Evolutionary conservation across 2,888 invertebrate genomes (phyloP).

Genomic region (Ommatoiulus sabulosus): DNA sequence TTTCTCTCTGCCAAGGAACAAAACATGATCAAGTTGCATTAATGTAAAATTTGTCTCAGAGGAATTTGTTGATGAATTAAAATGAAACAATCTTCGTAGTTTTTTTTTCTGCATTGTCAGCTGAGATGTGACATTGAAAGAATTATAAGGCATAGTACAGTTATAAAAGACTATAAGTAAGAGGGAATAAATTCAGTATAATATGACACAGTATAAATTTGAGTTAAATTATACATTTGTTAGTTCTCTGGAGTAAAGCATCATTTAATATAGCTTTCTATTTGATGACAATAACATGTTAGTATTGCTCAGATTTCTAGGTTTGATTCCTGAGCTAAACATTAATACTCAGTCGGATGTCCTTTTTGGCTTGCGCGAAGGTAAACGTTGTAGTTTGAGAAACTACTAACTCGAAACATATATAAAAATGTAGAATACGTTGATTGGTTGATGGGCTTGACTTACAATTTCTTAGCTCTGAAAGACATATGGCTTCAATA

Average conservation of each 20-base stretch:
- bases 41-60: slow-evolving; percentile 50
- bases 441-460: not conserved
- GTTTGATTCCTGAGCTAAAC: no score
- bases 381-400: not conserved
- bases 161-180: not conserved
- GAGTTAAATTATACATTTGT: not conserved
- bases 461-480: not conserved
- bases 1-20: slow-evolving; percentile 5
- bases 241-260: not conserved
- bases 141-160: not conserved
- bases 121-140: not conserved
- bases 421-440: not conserved
- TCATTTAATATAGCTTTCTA: not conserved
- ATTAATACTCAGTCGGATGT: not conserved
- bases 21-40: slow-evolving; percentile 51
- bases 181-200: not conserved
- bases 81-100: not conserved
- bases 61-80: slow-evolving; percentile 48
- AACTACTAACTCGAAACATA: not conserved
- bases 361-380: no score
- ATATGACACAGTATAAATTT: not conserved
- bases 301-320: no score
- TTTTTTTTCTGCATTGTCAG: not conserved
- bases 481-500: not conserved
- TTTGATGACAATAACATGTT: no score